These are phyloP conservation scores for Phaethon lepturus DNA, from an alignment of 2,113 vertebrate species.

Conservation along the genomic window DNA sequence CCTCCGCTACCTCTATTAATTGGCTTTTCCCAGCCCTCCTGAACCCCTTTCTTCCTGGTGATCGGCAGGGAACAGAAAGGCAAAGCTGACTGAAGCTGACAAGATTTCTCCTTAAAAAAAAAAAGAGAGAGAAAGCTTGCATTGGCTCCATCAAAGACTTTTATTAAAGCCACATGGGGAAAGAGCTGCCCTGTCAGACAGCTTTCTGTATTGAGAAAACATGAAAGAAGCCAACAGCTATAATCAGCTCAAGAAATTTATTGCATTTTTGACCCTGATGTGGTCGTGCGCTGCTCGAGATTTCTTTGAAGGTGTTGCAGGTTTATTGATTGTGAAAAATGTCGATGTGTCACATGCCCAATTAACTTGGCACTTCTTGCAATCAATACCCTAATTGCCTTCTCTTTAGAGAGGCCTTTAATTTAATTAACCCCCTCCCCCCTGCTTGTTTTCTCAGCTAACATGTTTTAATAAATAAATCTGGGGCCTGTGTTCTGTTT, in stretches of 20 bases:
- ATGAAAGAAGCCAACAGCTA: conserved; percentile 65
- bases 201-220: conserved; percentile 52
- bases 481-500: background rate
- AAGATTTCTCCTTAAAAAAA: conserved; percentile 32
- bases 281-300: background rate
- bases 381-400: conserved; percentile 72
- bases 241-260: conserved; percentile 64
- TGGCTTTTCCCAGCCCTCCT: conserved; percentile 17
- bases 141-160: conserved; percentile 64
- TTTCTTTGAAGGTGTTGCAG: conserved; percentile 66
- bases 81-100: conserved; percentile 30
- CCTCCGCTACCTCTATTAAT: background rate
- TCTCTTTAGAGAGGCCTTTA: conserved; percentile 66
- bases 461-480: conserved; percentile 40
- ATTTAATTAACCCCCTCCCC: conserved; percentile 66
- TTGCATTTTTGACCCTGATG: conserved; percentile 60
- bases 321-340: conserved; percentile 69
- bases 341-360: conserved; percentile 70
- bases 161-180: conserved; percentile 56
- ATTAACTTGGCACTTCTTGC: conserved; percentile 67
- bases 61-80: background rate
- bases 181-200: conserved; percentile 51
- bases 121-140: background rate
- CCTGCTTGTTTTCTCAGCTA: conserved; percentile 22
- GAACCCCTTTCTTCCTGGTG: background rate